phyloP scores from a whole-genome alignment of 2,888 invertebrate species.

The Scotopteryx bipunctaria region DNA sequence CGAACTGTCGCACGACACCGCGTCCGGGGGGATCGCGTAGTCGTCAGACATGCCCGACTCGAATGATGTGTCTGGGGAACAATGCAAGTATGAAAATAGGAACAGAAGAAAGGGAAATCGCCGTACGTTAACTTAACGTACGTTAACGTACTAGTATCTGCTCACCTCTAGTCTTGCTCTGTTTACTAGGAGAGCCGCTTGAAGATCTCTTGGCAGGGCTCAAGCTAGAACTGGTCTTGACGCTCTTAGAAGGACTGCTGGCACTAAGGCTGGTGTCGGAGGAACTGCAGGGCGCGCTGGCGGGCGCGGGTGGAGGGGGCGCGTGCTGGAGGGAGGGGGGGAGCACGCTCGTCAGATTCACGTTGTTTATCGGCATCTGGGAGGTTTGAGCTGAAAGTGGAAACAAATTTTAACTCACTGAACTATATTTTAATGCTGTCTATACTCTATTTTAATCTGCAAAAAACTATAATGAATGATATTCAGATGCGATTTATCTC shows the following conservation, averaged over 20 bases:
- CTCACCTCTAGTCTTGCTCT: conserved; percentile 90
- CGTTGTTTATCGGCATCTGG: conserved; percentile 68
- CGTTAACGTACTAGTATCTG: no score
- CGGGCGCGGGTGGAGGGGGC: conserved; percentile 62
- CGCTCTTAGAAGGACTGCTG: conserved; percentile 93
- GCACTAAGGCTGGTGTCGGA: conserved; percentile 85
- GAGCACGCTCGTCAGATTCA: conserved; percentile 62
- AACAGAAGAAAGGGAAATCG: no score
- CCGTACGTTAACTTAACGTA: no score
- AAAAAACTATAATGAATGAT: no score
- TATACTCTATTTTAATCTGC: no score
- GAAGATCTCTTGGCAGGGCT: conserved; percentile 93
- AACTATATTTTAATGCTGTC: no score
- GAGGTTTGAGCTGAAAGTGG: conserved; percentile 55
- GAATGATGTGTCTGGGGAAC: conserved; percentile 90
- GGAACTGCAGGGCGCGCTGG: conserved; percentile 75
- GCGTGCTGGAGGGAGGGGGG: conserved; percentile 68
- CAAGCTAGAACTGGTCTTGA: conserved; percentile 92
- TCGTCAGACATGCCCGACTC: conserved; percentile 98
- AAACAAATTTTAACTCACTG: neutral
- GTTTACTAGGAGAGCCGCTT: conserved; percentile 91
- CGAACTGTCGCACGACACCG: conserved; percentile 91
- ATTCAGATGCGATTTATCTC: no score
- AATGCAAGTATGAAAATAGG: neutral
- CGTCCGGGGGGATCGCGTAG: conserved; percentile 98